Conservation (phyloP, 2,113 vertebrate species). For the Ageneiosus marmoratus region DNA sequence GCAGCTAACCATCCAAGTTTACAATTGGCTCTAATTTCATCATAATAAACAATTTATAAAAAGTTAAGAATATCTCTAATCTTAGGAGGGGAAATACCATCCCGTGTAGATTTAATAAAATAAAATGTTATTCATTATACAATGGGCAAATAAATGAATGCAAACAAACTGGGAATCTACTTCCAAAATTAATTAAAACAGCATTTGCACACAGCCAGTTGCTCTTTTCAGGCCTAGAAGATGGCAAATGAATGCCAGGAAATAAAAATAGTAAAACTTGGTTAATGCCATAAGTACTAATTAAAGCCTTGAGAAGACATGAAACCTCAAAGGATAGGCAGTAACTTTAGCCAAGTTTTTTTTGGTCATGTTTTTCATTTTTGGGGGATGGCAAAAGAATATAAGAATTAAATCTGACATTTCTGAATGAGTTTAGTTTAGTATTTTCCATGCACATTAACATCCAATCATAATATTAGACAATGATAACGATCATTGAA, state of each 20-base stretch:
- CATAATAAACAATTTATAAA: neutral
- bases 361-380: constrained; percentile 11
- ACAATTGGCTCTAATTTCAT: neutral
- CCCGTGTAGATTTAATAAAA: neutral
- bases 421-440: neutral
- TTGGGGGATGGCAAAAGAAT: neutral
- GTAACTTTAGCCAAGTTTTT: neutral
- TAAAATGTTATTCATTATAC: neutral
- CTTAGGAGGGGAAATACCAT: neutral
- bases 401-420: neutral
- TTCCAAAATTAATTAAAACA: neutral
- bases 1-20: neutral
- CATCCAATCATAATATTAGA: too few relatives aligned
- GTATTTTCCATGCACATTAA: neutral
- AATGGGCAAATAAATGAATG: neutral
- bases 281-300: constrained; percentile 2
- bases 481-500: too few relatives aligned
- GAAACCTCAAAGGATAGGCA: constrained; percentile 2
- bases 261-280: neutral
- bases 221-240: neutral
- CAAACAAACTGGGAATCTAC: neutral
- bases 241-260: constrained; percentile 16
- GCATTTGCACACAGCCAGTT: neutral
- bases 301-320: neutral
- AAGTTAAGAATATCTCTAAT: neutral